Evolutionary conservation across 2,888 invertebrate genomes (phyloP).

Genomic region (Ophion ellenae): DNA sequence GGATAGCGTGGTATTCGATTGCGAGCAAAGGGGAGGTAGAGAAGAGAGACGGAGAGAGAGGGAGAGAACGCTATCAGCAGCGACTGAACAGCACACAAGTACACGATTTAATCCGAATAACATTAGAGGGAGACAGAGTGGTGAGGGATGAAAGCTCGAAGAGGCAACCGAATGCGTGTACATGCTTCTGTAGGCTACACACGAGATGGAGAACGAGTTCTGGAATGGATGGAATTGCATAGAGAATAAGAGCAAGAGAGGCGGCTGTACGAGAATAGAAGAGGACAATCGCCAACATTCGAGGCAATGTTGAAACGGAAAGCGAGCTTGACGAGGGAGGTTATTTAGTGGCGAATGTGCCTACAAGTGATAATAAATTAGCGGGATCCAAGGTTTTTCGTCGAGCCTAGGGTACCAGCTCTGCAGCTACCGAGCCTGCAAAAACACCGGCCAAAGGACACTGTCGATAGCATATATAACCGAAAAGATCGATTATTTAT

Average conservation of each 20-base stretch:
- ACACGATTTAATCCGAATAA: slow-evolving; percentile 80
- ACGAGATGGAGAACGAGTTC: not conserved
- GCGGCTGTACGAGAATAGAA: slow-evolving; percentile 35
- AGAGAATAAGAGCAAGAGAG: slow-evolving; percentile 66
- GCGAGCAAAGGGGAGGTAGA: slow-evolving; percentile 60
- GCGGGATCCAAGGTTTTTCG: slow-evolving; percentile 70
- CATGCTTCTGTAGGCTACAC: not conserved
- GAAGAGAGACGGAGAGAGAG: not conserved
- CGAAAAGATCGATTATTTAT: not conserved
- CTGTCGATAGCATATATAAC: not conserved
- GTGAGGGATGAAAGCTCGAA: slow-evolving; percentile 53
- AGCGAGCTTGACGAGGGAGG: slow-evolving; percentile 61
- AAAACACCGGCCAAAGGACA: slow-evolving; percentile 49
- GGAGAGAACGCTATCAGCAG: slow-evolving; percentile 17
- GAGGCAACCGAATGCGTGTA: slow-evolving; percentile 15
- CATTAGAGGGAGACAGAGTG: slow-evolving; percentile 72
- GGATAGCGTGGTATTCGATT: slow-evolving; percentile 67
- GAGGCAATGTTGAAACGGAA: slow-evolving; percentile 68
- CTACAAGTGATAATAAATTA: slow-evolving; percentile 77
- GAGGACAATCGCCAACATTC: slow-evolving; percentile 73
- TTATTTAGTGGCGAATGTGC: slow-evolving; percentile 78
- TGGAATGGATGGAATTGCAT: slow-evolving; percentile 12
- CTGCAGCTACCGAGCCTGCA: slow-evolving; percentile 51
- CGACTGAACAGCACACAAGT: slow-evolving; percentile 67
- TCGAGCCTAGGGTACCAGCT: slow-evolving; percentile 24